Evolutionary conservation across 2,797 vertebrate species (phyloP), one percentile per base, ranked within the genome.

Genomic region (Melopsittacus undulatus): DNA sequence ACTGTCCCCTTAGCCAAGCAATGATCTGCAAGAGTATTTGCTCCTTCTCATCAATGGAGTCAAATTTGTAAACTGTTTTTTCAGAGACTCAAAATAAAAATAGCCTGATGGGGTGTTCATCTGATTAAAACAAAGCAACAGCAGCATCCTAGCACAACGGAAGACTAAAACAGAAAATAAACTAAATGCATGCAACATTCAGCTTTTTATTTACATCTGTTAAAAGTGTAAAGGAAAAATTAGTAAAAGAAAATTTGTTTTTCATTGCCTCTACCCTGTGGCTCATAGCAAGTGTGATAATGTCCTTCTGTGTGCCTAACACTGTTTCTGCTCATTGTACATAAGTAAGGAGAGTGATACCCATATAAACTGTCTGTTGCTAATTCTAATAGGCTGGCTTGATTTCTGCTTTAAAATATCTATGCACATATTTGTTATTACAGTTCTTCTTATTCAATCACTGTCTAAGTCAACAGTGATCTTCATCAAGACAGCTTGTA

Each of bases 401-500:
- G 36, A 87, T 83, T 93, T 93, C 49, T 70, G 29, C 51, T 49
- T 70, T 32, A 83, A 96, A 95, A 94, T 74, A 92, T 83, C 75
- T 77, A 22, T 67, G 75, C 43, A 63, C 20, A 74, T 87, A 81
- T 90, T 95, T 76, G 23, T 87, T 91, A 76, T 76, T 82, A 94
- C 80, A 91, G 54, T 77, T 69, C 66, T 59, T 85, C 93, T 96
- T 93, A 89, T 51, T 95, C 87, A 90, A 36, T 92, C 66, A 49
- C 54, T 89, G 90, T 88, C 48, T 69, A 74, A 92, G 69, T 81
- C 59, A 96, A 90, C 66, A 88, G 32, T 0, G 56, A 92, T 90
- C 67, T 92, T 82, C 54, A 81, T 75, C 79, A 91, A 81, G 87
- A 93, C 96, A 97, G 92, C 89, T 92, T 95, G 95, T 96, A 94